These are phyloP conservation scores for Tenrec ecaudatus DNA, from an alignment of 2,113 vertebrate genomes.

Conservation along the genomic window DNA sequence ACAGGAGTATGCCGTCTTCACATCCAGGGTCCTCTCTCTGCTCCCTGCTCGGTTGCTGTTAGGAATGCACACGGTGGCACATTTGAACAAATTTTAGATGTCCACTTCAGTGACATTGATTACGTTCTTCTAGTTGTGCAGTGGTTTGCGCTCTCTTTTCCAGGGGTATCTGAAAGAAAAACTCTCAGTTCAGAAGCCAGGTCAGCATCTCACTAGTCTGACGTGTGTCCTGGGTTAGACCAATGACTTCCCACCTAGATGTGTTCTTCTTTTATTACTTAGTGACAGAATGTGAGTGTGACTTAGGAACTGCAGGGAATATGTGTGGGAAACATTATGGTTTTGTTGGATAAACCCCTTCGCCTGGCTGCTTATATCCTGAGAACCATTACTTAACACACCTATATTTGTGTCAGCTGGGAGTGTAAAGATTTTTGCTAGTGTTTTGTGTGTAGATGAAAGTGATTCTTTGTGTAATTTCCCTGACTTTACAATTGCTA, in stretches of 20 bases:
- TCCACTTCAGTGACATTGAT: background rate
- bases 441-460: constrained; percentile 48
- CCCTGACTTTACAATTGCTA: constrained; percentile 61
- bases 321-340: background rate
- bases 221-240: background rate
- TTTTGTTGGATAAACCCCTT: constrained; percentile 54
- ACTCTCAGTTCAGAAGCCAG: background rate
- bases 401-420: constrained; percentile 59
- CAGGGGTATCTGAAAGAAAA: background rate
- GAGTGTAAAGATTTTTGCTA: constrained; percentile 35
- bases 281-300: constrained; percentile 48
- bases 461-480: constrained; percentile 71
- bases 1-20: background rate
- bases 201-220: background rate
- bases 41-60: background rate
- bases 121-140: background rate
- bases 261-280: constrained; percentile 11
- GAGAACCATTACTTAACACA: constrained; percentile 34
- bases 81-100: background rate
- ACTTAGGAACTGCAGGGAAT: background rate
- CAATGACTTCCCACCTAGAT: no score
- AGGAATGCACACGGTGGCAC: background rate
- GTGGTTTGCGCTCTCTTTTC: background rate
- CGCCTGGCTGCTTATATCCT: constrained; percentile 26
- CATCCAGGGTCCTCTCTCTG: background rate